Evolutionary conservation across 2,113 vertebrate genomes (phyloP), one percentile per base, ranked within the genome.

Genomic region (Pica pica): DNA sequence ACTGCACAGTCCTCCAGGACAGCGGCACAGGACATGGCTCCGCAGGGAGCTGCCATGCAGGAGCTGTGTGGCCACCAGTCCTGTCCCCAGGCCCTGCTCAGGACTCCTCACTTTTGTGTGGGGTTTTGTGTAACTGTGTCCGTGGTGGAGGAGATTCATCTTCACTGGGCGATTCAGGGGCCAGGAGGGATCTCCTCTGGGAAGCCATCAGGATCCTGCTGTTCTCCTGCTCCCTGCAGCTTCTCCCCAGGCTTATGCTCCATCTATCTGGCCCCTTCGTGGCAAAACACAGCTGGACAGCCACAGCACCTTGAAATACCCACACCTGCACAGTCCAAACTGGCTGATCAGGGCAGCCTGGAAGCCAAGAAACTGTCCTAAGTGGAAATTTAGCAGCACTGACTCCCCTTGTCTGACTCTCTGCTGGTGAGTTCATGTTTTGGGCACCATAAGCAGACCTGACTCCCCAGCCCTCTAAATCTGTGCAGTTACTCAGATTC

Each of bases 211-310:
- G 15, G 44, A 64, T 9, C 15, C 52, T 20, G 14, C 52, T 70
- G 27, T 33, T 9, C 27, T 33, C 30, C 31, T 69, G 55, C 5
- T 28, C 13, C 39, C 77, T 65, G 16, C 5, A 60, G n/a, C 41
- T 10, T 69, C 19, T 67, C n/a, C n/a, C 13, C 59, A 67, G 46
- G 14, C 7, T 78, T 26, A 9, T 1, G 1, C 11, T 19, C 9
- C 30, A 9, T 7, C 0, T 0, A 0, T 49, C 82, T 67, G 13
- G 42, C 39, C 7, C 21, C 14, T 15, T 68, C 21, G 5, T 24
- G 35, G 21, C 39, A 31, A 50, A 93, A 26, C 35, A 23, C 35
- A 44, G 19, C n/a, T 3, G 12, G 33, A 44, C 33, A 87, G 41
- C 39, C 65, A 67, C 46, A 78, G 35, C 44, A 64, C 27, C 61